These are phyloP conservation scores for Holacanthus passer DNA, from an alignment of 2,113 vertebrate species.

Conservation along the genomic window DNA sequence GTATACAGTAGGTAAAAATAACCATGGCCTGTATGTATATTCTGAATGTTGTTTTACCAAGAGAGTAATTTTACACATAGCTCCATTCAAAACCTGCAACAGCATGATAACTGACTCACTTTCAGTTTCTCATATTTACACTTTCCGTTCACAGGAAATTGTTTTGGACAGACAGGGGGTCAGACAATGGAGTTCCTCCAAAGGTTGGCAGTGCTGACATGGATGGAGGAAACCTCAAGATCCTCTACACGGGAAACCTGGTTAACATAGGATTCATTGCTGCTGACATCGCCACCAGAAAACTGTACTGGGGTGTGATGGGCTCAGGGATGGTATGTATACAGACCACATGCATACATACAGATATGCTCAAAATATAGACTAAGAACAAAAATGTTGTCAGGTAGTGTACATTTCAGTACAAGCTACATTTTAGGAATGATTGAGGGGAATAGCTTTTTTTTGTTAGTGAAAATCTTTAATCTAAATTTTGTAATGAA, in stretches of 20 bases:
- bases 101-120: neutral
- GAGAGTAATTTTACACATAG: neutral
- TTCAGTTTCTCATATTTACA: conserved; percentile 11
- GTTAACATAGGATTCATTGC: conserved; percentile 77
- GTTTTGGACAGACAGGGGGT: conserved; percentile 84
- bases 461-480: no score
- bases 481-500: no score
- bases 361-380: neutral
- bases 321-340: conserved; percentile 78
- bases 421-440: neutral
- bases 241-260: conserved; percentile 77
- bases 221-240: conserved; percentile 79
- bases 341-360: neutral
- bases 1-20: neutral
- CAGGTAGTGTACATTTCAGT: neutral
- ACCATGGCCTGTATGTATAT: neutral
- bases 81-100: neutral
- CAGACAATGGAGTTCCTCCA: conserved; percentile 78
- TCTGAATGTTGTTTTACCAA: neutral
- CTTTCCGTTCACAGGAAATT: conserved; percentile 70
- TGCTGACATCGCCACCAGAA: conserved; percentile 74
- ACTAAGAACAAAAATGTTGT: no score
- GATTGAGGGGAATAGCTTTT: neutral
- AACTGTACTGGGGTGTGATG: conserved; percentile 82
- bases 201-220: conserved; percentile 83